Base-by-base conservation (phyloP, 2,113 vertebrate species). In the Pedetes capensis region DNA sequence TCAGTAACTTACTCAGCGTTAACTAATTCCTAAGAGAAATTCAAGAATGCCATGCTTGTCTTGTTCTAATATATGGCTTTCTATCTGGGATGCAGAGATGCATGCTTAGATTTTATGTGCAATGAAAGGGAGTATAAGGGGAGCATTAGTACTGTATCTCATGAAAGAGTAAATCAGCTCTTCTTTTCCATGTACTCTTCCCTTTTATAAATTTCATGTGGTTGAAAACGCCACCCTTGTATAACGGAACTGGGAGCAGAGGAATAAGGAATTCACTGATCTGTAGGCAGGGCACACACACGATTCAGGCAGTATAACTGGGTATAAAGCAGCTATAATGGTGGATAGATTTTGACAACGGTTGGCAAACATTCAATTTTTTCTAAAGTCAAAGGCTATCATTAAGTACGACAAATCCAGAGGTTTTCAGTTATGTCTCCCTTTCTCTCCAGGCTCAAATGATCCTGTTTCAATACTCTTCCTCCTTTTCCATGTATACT, bases 331-430 rank as follows among this genome's bases (percentile, higher is more conserved):
- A 85, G 32, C 42, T 90, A n/a, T 78, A 25, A 47, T 90, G 37
- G 51, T 63, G 37, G 49, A 27, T 61, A 74, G 34, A 53, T 53
- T 95, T 84, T 72, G 87, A 89, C 55, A 90, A 74, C 13, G 32
- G 55, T 86, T 94, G 90, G 78, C 37, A 88, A 95, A 93, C 16
- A 49, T 66, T 23, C 2, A 9, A n/a, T 74, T 49, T 87, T 64
- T 68, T 37, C 55, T 12, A 18, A 71, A 27, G 23, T 51, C 51
- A 75, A 88, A 81, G 23, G 17, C 47, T 90, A 0, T 57, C n/a
- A 80, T 87, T 47, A 78, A 34, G 12, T 47, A 61, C 20, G 8
- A 74, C 9, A 78, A 59, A 82, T 63, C 44, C 39, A 76, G 32
- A 57, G 34, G 5, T 71, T 72, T 96, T 89, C 32, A 64, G 13